phyloP scores from a whole-genome alignment of 2,797 vertebrate genomes.

The Morus bassanus region DNA sequence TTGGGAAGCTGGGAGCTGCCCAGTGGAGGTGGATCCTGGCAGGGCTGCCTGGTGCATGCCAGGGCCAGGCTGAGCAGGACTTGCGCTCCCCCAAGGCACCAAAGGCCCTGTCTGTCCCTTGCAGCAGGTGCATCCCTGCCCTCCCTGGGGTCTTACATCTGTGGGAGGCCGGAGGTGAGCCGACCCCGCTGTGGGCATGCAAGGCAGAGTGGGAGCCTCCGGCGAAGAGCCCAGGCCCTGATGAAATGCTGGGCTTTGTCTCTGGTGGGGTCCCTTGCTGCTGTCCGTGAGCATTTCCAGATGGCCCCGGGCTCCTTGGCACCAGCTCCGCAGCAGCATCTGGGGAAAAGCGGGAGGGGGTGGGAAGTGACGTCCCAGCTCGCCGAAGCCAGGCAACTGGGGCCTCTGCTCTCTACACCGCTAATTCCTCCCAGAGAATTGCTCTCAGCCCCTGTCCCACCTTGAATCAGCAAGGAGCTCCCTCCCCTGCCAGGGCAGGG shows the following conservation, averaged over 20 bases:
- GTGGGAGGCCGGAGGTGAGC: not conserved
- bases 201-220: not conserved
- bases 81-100: accelerated
- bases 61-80: not conserved
- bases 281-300: conserved; percentile 28
- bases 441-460: not conserved
- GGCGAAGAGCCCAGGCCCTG: accelerated
- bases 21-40: not conserved
- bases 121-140: not conserved
- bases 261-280: not conserved
- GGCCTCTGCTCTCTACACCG: not conserved
- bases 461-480: not conserved
- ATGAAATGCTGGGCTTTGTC: not conserved
- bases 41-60: not conserved
- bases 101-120: not conserved
- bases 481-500: too few species aligned
- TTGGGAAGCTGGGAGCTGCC: conserved; percentile 8
- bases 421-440: not conserved
- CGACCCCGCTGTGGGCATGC: accelerated
- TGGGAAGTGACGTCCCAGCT: not conserved
- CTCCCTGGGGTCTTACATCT: accelerated
- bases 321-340: not conserved
- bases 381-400: not conserved
- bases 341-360: not conserved
- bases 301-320: conserved; percentile 38